Evolutionary conservation across 2,113 vertebrate species (phyloP).

Genomic region (Apteryx mantelli): DNA sequence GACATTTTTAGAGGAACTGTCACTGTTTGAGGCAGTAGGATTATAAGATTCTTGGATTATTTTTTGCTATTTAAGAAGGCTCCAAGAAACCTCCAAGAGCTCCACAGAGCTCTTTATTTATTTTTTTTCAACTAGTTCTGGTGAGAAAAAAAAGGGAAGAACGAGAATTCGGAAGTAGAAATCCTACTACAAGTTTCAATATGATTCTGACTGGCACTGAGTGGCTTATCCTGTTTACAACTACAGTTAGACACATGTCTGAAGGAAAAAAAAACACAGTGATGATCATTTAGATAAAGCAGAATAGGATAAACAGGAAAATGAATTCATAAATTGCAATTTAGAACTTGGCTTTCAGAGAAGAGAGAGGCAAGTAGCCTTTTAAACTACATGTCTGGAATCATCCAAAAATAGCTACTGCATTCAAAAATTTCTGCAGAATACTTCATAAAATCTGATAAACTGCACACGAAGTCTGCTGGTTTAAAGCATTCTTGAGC

Average conservation of each 20-base stretch:
- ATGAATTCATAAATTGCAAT: not conserved
- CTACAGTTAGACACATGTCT: not conserved
- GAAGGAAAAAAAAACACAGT: not conserved
- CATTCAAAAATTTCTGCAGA: not conserved
- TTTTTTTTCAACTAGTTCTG: not conserved
- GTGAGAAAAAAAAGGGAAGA: not conserved
- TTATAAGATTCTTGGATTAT: not conserved
- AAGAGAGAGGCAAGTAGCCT: not conserved
- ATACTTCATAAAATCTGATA: not conserved
- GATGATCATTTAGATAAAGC: not conserved
- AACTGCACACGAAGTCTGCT: not conserved
- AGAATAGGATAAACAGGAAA: not conserved
- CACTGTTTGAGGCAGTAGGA: not conserved
- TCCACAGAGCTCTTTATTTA: not conserved
- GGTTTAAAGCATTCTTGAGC: not conserved
- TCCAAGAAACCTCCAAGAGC: not conserved
- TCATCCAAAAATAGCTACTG: not conserved
- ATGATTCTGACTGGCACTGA: not conserved
- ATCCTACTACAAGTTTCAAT: not conserved
- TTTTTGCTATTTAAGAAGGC: not conserved
- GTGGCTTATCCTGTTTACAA: not conserved
- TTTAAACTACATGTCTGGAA: not conserved
- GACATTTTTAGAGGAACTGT: not conserved
- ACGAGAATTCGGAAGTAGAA: not conserved
- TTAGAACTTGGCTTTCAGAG: not conserved